These are phyloP conservation scores for Cataglyphis albicans DNA, from an alignment of 2,888 invertebrate species.

Conservation along the genomic window DNA sequence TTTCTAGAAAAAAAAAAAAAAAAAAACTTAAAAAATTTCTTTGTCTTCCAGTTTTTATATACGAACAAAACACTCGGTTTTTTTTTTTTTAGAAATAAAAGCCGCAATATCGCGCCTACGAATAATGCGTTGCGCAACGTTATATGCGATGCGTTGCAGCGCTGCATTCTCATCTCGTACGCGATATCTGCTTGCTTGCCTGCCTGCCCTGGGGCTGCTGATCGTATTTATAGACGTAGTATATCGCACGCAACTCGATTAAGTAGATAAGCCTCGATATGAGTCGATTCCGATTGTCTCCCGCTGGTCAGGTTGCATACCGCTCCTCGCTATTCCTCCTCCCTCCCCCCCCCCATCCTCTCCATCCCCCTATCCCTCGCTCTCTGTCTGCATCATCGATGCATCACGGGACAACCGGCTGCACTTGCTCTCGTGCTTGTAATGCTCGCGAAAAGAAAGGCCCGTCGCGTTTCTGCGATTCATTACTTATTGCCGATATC, in stretches of 20 bases:
- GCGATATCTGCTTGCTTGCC: constrained; percentile 41
- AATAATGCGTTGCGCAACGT: constrained; percentile 16
- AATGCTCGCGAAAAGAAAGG: constrained; percentile 32
- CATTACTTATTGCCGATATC: constrained; percentile 51
- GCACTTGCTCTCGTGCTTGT: constrained; percentile 49
- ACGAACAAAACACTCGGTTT: not conserved
- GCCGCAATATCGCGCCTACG: constrained; percentile 21
- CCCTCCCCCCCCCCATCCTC: not conserved
- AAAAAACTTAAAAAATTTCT: constrained; percentile 21
- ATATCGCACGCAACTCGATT: constrained; percentile 66
- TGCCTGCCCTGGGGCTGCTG: constrained; percentile 68
- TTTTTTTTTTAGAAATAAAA: constrained; percentile 17
- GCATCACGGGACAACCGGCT: constrained; percentile 24
- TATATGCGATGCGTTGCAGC: constrained; percentile 22
- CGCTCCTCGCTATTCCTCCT: not conserved
- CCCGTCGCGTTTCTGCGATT: constrained; percentile 52
- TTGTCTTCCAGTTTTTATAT: constrained; percentile 6
- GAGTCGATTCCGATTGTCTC: constrained; percentile 72
- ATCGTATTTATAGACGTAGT: constrained; percentile 71
- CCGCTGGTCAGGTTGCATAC: constrained; percentile 49
- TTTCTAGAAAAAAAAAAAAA: not conserved
- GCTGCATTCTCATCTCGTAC: constrained; percentile 63
- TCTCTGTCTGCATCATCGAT: not conserved
- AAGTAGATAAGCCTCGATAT: constrained; percentile 69
- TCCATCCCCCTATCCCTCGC: not conserved